Conservation (phyloP, 1,140 invertebrate species). For the Drosophila ananassae region DNA sequence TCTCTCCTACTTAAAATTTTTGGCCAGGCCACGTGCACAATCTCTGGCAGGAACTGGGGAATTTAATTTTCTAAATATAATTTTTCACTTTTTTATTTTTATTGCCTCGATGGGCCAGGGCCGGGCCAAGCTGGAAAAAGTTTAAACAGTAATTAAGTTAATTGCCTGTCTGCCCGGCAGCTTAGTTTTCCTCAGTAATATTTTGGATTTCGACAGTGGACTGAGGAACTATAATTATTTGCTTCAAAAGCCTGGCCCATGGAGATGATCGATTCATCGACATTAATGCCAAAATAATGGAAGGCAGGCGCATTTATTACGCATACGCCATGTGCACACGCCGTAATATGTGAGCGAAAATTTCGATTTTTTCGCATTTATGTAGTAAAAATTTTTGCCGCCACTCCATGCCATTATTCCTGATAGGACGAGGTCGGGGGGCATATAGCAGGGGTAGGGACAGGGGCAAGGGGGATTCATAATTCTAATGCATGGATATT, state of each 20-base stretch:
- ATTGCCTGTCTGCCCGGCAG: slow-evolving; percentile 39
- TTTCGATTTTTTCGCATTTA: slow-evolving; percentile 65
- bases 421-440: background rate
- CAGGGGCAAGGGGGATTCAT: slow-evolving; percentile 34
- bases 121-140: slow-evolving; percentile 13
- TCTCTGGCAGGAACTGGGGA: slow-evolving; percentile 33
- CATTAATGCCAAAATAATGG: slow-evolving; percentile 74
- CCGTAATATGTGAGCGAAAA: slow-evolving; percentile 34
- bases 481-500: slow-evolving; percentile 80
- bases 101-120: background rate
- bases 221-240: slow-evolving; percentile 39
- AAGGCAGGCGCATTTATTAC: slow-evolving; percentile 64
- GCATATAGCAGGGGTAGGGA: background rate
- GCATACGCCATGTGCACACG: slow-evolving; percentile 71
- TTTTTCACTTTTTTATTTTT: slow-evolving; percentile 20
- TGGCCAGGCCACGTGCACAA: slow-evolving; percentile 30
- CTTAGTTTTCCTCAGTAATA: slow-evolving; percentile 19
- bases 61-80: slow-evolving; percentile 53
- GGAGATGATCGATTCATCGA: slow-evolving; percentile 59
- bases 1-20: slow-evolving; percentile 17
- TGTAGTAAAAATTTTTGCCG: slow-evolving; percentile 57
- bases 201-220: slow-evolving; percentile 10
- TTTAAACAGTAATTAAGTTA: slow-evolving; percentile 67
- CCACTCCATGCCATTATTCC: slow-evolving; percentile 58
- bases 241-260: background rate